A percentile compares a stretch with the other conserved stretches of the same genome.
These are phyloP conservation scores for Octopus sinensis DNA, from an alignment of 1,140 invertebrate genomes.

Conservation along the genomic window DNA sequence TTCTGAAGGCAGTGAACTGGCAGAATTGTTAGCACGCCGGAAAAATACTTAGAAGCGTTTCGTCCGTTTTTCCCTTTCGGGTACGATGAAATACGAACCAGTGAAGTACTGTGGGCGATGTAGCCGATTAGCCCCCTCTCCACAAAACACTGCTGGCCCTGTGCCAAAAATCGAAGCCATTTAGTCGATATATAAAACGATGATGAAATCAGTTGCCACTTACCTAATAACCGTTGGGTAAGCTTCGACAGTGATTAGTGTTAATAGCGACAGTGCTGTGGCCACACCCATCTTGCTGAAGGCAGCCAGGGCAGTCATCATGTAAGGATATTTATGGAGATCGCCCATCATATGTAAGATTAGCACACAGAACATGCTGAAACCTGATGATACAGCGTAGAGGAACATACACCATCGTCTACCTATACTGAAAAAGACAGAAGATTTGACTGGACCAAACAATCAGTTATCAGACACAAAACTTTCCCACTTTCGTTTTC, in stretches of 20 bases:
- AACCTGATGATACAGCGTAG: conserved; percentile 43
- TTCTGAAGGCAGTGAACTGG: too few species aligned
- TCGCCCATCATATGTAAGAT: conserved; percentile 45
- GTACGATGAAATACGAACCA: too few species aligned
- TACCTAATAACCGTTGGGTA: conserved; percentile 45
- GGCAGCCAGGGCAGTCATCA: conserved; percentile 40
- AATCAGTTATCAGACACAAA: too few species aligned
- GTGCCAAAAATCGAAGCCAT: conserved; percentile 23
- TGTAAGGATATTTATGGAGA: conserved; percentile 34
- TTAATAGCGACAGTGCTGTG: conserved; percentile 37
- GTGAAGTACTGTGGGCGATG: too few species aligned
- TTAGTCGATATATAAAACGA: conserved; percentile 28
- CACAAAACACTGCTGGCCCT: too few species aligned
- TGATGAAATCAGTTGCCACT: conserved; percentile 6
- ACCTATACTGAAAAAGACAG: conserved; percentile 37
- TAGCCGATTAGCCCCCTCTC: too few species aligned
- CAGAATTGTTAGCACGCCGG: too few species aligned
- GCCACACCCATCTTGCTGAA: conserved; percentile 49
- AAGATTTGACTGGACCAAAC: not conserved
- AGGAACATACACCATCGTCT: conserved; percentile 50
- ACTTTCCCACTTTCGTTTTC: too few species aligned
- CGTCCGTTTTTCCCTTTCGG: too few species aligned
- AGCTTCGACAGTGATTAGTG: conserved; percentile 41
- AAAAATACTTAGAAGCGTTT: too few species aligned
- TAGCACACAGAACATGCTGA: conserved; percentile 42